Evolutionary conservation across 2,113 vertebrate species (phyloP).

Genomic region (Phoenicopterus ruber): DNA sequence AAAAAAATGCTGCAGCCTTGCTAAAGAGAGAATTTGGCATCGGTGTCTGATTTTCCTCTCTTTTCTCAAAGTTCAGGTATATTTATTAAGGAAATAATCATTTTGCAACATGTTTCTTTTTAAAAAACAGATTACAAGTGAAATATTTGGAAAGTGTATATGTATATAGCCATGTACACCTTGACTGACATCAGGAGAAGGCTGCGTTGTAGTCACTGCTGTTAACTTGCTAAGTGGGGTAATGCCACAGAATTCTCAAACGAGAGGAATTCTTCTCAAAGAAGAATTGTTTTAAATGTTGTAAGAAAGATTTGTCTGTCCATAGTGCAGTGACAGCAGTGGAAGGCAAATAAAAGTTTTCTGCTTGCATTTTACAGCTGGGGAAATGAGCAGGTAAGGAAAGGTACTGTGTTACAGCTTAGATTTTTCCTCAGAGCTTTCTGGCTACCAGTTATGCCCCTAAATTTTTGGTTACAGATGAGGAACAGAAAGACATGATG

Average conservation of each 20-base stretch:
- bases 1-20: neutral
- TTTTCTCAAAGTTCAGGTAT: neutral
- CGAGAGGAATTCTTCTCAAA: neutral
- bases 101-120: neutral
- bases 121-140: neutral
- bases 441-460: neutral
- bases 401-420: neutral
- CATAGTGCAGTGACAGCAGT: neutral
- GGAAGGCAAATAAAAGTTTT: neutral
- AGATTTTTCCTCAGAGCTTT: neutral
- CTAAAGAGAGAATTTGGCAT: neutral
- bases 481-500: neutral
- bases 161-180: neutral
- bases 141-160: neutral
- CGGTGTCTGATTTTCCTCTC: neutral
- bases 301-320: neutral
- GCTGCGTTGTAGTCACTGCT: neutral
- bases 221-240: neutral
- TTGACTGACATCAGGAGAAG: neutral
- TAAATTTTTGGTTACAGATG: neutral
- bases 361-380: neutral
- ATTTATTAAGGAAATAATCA: neutral
- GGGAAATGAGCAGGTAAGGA: neutral
- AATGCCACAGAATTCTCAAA: neutral
- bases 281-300: neutral